Evolutionary conservation across 2,888 invertebrate genomes (phyloP).

Genomic region (Dryococelus australis): DNA sequence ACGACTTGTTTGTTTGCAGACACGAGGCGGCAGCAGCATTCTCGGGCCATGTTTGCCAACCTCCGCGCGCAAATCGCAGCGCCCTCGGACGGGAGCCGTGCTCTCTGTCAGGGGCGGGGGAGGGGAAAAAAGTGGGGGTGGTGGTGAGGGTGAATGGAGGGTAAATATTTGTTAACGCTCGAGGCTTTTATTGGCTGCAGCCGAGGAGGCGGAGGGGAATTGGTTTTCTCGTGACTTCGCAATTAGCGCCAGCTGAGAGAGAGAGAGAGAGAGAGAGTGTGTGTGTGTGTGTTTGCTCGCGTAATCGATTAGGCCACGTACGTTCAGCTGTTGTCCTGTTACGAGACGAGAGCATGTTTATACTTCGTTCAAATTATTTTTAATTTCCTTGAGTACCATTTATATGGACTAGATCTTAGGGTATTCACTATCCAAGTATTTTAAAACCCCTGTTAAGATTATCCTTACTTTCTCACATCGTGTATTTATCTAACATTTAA

Average conservation of each 20-base stretch:
- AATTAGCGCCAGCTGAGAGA: background rate
- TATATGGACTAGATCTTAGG: no score
- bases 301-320: background rate
- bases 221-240: background rate
- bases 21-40: background rate
- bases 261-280: background rate
- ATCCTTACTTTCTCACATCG: no score
- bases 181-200: background rate
- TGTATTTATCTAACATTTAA: no score
- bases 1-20: background rate
- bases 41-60: background rate
- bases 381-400: no score
- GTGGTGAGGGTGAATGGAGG: background rate
- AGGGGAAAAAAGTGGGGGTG: background rate
- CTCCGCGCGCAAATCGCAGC: background rate
- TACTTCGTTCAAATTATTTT: no score
- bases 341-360: no score
- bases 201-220: background rate
- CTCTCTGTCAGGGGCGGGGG: no score
- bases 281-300: no score
- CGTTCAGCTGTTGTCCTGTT: no score
- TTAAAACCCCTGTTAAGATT: no score
- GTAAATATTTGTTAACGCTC: constrained; percentile 4
- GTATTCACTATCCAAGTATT: no score
- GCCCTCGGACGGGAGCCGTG: background rate